A percentile compares a stretch with the other conserved stretches of the same genome.
Evolutionary conservation across 1,140 invertebrate genomes (phyloP).

Genomic region (Nasonia giraulti): DNA sequence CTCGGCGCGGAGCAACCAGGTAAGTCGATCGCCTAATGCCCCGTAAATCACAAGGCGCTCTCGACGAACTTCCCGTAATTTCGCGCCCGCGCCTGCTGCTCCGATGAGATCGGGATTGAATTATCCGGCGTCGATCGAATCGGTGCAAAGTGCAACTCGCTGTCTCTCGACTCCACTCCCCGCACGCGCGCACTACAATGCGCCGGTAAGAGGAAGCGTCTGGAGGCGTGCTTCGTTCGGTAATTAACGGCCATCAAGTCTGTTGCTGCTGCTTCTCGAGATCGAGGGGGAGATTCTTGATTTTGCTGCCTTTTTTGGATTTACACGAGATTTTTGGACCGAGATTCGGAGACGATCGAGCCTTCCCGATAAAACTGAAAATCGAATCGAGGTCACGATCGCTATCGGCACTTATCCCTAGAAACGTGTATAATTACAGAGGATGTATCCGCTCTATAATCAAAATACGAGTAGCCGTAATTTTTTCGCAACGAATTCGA

Average conservation of each 20-base stretch:
- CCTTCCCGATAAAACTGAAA: background rate
- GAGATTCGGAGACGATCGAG: no score
- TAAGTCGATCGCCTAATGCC: conserved; percentile 18
- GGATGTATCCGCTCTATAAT: no score
- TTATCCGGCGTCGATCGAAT: conserved; percentile 25
- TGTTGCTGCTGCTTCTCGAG: no score
- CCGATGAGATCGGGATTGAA: conserved; percentile 30
- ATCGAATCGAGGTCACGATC: background rate
- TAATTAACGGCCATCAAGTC: no score
- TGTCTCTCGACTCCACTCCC: conserved; percentile 4
- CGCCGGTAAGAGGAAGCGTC: no score
- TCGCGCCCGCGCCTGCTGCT: background rate
- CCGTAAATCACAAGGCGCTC: conserved; percentile 28
- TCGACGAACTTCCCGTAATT: conserved; percentile 23
- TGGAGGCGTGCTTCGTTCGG: no score
- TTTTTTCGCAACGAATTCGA: no score
- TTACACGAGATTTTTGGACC: background rate
- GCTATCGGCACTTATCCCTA: background rate
- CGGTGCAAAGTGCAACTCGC: background rate
- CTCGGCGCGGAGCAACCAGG: background rate
- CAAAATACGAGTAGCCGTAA: no score
- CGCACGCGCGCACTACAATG: no score
- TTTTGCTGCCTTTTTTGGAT: background rate
- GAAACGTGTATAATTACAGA: background rate
- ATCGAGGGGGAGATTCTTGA: conserved; percentile 3